A percentile compares a stretch with the other conserved stretches of the same genome.
Evolutionary conservation across 2,888 invertebrate species (phyloP).

Genomic region (Amiota mariae): DNA sequence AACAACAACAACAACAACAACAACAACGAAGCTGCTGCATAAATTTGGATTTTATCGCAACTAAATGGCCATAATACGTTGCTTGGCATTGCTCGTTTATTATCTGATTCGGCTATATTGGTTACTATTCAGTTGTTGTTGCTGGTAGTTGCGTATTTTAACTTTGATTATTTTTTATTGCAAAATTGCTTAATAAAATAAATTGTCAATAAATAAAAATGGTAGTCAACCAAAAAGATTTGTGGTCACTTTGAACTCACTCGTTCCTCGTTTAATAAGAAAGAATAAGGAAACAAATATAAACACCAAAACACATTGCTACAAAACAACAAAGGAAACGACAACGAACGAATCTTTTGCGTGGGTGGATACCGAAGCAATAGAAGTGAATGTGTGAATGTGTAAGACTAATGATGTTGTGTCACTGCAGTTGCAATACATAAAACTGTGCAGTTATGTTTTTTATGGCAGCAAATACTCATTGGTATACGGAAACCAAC

Average conservation of each 20-base stretch:
- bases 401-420: not conserved
- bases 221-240: slow-evolving; percentile 18
- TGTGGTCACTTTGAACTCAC: slow-evolving; percentile 16
- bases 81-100: slow-evolving; percentile 15
- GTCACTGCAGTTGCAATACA: slow-evolving; percentile 23
- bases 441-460: slow-evolving; percentile 26
- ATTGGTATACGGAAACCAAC: too few species aligned
- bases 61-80: slow-evolving; percentile 58
- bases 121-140: not conserved
- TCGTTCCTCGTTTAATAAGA: not conserved
- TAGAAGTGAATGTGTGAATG: too few species aligned
- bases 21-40: slow-evolving; percentile 41
- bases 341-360: not conserved
- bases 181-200: slow-evolving; percentile 54
- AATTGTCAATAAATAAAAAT: slow-evolving; percentile 58
- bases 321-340: slow-evolving; percentile 9
- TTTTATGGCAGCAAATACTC: not conserved
- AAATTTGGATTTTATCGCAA: slow-evolving; percentile 57
- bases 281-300: too few species aligned
- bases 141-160: slow-evolving; percentile 41
- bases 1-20: too few species aligned
- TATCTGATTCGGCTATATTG: slow-evolving; percentile 9
- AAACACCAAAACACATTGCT: not conserved
- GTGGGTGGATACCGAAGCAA: slow-evolving; percentile 33
- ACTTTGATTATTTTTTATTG: slow-evolving; percentile 25